Percentiles rank a stretch among this genome's conserved stretches.
Conservation (phyloP, 2,113 vertebrate genomes). For the Chamaea fasciata region DNA sequence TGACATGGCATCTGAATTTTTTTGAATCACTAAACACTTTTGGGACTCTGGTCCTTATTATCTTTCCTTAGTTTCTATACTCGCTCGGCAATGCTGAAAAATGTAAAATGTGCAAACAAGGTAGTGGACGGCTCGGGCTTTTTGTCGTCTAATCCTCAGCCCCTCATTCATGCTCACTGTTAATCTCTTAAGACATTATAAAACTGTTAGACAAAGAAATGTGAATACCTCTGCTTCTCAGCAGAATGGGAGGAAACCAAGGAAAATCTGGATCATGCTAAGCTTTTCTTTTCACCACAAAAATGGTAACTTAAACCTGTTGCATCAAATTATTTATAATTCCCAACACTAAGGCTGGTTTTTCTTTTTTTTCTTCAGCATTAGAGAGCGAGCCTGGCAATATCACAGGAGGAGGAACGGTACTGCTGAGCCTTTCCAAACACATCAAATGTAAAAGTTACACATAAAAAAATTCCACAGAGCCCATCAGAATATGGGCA, state of each 20-base stretch:
- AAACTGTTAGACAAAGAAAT: conserved; percentile 85
- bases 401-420: conserved; percentile 45
- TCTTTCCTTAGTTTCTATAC: conserved; percentile 80
- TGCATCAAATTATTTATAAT: conserved; percentile 81
- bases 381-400: conserved; percentile 38
- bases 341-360: conserved; percentile 56
- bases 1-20: conserved; percentile 87
- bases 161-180: conserved; percentile 86
- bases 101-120: conserved; percentile 83
- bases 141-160: conserved; percentile 82
- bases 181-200: conserved; percentile 89
- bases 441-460: background rate
- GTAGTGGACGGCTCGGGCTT: conserved; percentile 76
- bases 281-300: conserved; percentile 80
- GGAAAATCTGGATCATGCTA: conserved; percentile 84
- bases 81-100: conserved; percentile 72
- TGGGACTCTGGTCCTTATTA: conserved; percentile 84
- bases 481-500: background rate
- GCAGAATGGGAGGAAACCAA: conserved; percentile 86
- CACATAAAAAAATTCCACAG: background rate
- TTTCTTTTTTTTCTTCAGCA: background rate
- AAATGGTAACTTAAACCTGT: conserved; percentile 84
- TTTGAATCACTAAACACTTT: conserved; percentile 88
- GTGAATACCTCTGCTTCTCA: conserved; percentile 84
- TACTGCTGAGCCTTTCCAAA: conserved; percentile 24